These are phyloP conservation scores for Nezara viridula DNA, from an alignment of 2,888 invertebrate genomes.

Conservation along the genomic window DNA sequence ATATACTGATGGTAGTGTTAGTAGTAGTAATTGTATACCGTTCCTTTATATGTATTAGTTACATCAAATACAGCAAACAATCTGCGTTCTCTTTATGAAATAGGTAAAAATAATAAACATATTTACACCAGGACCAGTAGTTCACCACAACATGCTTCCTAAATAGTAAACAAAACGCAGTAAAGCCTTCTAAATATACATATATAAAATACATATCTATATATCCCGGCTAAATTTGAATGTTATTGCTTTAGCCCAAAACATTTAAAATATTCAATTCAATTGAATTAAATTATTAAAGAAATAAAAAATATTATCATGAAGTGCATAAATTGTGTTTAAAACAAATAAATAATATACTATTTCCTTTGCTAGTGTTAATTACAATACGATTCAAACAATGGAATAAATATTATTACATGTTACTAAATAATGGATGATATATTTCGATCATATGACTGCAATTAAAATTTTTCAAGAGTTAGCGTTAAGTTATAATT, in stretches of 20 bases:
- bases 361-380: no score
- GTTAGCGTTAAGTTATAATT: not conserved
- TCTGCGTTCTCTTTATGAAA: not conserved
- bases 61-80: not conserved
- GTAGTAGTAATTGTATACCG: no score
- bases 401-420: not conserved
- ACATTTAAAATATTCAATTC: not conserved
- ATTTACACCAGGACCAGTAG: not conserved
- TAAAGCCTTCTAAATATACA: not conserved
- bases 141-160: not conserved
- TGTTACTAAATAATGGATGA: not conserved
- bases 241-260: not conserved
- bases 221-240: not conserved
- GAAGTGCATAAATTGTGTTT: no score
- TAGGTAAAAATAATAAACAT: not conserved
- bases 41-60: no score
- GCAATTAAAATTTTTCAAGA: not conserved
- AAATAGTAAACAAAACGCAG: not conserved
- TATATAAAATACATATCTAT: not conserved
- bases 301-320: not conserved
- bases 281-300: not conserved
- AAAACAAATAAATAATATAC: no score
- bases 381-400: not conserved
- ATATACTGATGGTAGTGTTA: no score
- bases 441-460: not conserved